These are phyloP conservation scores for Odocoileus hemionus DNA, from an alignment of 2,113 vertebrate species.

Conservation along the genomic window DNA sequence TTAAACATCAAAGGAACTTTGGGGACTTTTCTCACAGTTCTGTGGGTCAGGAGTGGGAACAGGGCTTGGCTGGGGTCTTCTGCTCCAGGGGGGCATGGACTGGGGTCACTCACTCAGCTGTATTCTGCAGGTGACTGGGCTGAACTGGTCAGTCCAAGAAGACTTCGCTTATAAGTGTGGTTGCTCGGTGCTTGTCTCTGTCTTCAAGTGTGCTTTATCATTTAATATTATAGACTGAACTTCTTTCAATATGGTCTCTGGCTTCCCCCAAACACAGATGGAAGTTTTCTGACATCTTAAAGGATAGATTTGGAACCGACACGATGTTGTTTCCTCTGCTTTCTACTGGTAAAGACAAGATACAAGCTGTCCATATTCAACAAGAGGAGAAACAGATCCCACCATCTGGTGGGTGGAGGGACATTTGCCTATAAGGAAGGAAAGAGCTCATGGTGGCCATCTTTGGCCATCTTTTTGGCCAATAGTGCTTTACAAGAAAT, in stretches of 20 bases:
- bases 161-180: rapidly evolving
- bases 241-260: rapidly evolving
- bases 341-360: background rate
- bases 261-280: background rate
- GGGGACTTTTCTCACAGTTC: background rate
- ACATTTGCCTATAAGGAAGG: background rate
- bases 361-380: background rate
- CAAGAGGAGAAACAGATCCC: background rate
- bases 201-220: background rate
- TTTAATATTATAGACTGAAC: too few species aligned
- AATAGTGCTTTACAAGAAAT: background rate
- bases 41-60: background rate
- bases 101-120: background rate
- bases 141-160: background rate
- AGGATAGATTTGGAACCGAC: background rate
- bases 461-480: background rate
- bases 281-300: background rate
- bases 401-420: background rate
- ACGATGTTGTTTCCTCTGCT: background rate
- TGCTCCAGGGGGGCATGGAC: too few species aligned
- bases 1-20: background rate
- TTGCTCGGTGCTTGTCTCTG: background rate
- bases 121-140: background rate
- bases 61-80: background rate
- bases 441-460: background rate